Percentiles rank a stretch among this genome's conserved stretches.
These are phyloP conservation scores for Turritopsis dohrnii DNA, from an alignment of 30 jellyfish, hydroid and myxozoan genomes.

Conservation along the genomic window DNA sequence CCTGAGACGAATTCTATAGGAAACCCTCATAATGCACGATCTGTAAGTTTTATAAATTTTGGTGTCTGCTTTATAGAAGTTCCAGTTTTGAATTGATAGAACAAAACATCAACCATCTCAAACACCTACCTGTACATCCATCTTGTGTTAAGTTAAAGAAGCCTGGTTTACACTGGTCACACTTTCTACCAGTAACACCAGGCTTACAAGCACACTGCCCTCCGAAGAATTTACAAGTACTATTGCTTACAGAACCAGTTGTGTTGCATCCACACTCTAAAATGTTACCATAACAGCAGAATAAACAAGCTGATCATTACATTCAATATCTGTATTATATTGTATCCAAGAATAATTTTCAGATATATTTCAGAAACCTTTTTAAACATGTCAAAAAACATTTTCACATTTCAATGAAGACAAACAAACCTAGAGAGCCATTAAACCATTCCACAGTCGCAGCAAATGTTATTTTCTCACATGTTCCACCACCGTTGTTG, in stretches of 20 bases:
- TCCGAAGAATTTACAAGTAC: conserved; percentile 44
- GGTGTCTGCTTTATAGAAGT: too few species aligned
- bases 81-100: too few species aligned
- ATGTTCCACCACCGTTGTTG: conserved; percentile 10
- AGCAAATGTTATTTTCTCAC: conserved; percentile 45
- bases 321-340: too few species aligned
- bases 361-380: too few species aligned
- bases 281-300: background rate
- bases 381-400: too few species aligned
- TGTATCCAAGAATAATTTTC: too few species aligned
- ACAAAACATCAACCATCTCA: background rate
- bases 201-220: conserved; percentile 85
- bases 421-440: conserved; percentile 64
- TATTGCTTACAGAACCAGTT: conserved; percentile 47
- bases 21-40: too few species aligned
- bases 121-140: conserved; percentile 72
- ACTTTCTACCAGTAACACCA: conserved; percentile 76
- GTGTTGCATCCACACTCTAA: conserved; percentile 68
- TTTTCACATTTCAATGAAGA: background rate
- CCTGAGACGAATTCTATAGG: too few species aligned
- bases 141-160: conserved; percentile 44
- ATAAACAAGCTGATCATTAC: too few species aligned
- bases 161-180: conserved; percentile 71
- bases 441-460: conserved; percentile 45
- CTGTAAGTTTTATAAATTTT: too few species aligned